These are phyloP conservation scores for Pagrus major DNA, from an alignment of 2,113 vertebrate species.

Conservation along the genomic window DNA sequence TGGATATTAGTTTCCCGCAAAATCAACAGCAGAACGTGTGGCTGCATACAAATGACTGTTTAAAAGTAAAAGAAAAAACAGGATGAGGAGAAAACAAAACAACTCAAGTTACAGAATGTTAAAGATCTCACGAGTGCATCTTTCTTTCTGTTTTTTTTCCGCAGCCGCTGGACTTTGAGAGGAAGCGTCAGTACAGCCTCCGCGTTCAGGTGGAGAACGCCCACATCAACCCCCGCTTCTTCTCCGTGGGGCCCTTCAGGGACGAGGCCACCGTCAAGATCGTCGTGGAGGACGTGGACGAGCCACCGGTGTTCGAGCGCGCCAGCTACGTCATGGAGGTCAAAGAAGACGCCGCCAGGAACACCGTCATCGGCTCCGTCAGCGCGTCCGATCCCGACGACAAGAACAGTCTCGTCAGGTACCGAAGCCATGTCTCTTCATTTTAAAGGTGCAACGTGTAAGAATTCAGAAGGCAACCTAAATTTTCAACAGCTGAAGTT, in stretches of 20 bases:
- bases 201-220: slow-evolving; percentile 93
- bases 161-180: slow-evolving; percentile 94
- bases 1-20: slow-evolving; percentile 28
- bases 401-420: slow-evolving; percentile 91
- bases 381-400: slow-evolving; percentile 92
- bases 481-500: no score
- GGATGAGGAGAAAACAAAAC: not conserved
- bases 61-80: slow-evolving; percentile 4
- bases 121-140: no score
- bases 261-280: slow-evolving; percentile 91
- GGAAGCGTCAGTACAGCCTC: slow-evolving; percentile 89
- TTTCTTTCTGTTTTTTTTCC: not conserved
- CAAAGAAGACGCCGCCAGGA: slow-evolving; percentile 88
- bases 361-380: slow-evolving; percentile 88
- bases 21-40: slow-evolving; percentile 20
- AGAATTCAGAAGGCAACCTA: no score
- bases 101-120: not conserved
- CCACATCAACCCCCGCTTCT: slow-evolving; percentile 89
- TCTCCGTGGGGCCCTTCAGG: slow-evolving; percentile 90
- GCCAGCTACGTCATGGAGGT: slow-evolving; percentile 91
- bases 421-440: not conserved
- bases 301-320: slow-evolving; percentile 92
- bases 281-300: slow-evolving; percentile 92
- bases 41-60: slow-evolving; percentile 44
- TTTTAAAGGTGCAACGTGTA: no score